phyloP scores from a whole-genome alignment of 2,113 vertebrate genomes.

The Oenanthe oenanthe region DNA sequence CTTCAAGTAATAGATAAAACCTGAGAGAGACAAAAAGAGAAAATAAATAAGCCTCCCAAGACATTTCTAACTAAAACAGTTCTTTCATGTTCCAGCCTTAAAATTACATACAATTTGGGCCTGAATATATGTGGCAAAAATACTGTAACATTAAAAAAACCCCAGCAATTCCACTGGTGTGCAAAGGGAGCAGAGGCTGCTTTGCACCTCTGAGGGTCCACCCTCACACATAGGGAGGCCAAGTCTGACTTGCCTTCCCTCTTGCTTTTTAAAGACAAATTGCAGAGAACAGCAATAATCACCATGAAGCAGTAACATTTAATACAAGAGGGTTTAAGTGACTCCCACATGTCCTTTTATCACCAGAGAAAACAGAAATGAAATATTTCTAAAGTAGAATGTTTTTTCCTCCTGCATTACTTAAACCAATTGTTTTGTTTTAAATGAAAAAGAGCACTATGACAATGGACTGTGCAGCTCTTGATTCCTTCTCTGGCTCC shows the following conservation, averaged over 20 bases:
- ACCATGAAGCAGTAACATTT: neutral
- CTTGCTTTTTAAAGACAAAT: neutral
- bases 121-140: neutral
- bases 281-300: neutral
- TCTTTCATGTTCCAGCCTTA: neutral
- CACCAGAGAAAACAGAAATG: neutral
- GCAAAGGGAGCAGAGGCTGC: neutral
- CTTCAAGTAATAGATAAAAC: neutral
- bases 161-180: rapidly evolving
- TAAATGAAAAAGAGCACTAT: neutral
- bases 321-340: neutral
- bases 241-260: neutral
- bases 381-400: neutral
- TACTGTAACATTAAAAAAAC: neutral
- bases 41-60: neutral
- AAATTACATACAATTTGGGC: neutral
- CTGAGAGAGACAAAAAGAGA: neutral
- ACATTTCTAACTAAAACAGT: neutral
- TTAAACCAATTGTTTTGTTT: neutral
- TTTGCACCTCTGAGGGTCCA: neutral
- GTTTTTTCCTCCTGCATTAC: neutral
- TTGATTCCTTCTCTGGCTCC: neutral
- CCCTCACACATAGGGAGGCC: neutral
- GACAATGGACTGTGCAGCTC: neutral
- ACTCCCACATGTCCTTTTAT: neutral